A percentile compares a stretch with the other conserved stretches of the same genome.
phyloP scores from a whole-genome alignment of 2,797 vertebrate species.

The Lophotriccus pileatus region DNA sequence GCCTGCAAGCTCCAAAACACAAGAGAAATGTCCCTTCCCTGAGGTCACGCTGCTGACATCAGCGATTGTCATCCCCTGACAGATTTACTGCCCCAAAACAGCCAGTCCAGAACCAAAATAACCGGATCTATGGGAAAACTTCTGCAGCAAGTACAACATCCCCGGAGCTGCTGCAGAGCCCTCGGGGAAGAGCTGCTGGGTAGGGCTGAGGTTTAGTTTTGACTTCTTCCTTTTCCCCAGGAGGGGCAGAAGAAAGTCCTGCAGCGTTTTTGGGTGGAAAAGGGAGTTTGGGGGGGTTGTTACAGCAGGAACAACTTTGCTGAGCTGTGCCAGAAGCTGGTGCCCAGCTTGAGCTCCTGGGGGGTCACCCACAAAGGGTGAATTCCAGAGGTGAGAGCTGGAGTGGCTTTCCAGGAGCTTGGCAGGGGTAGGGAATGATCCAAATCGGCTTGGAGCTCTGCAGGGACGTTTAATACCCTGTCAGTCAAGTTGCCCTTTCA shows the following conservation, averaged over 20 bases:
- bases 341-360: neutral
- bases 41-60: neutral
- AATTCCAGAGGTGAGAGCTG: neutral
- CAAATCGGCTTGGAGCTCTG: neutral
- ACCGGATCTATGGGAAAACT: neutral
- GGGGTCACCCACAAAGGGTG: conserved; percentile 11
- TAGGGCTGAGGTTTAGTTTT: conserved; percentile 40
- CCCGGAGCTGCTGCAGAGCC: neutral
- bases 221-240: conserved; percentile 52
- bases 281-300: neutral
- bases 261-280: neutral
- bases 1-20: neutral
- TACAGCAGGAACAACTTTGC: conserved; percentile 45
- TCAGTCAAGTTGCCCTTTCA: neutral
- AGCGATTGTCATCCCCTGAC: neutral
- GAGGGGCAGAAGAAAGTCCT: neutral
- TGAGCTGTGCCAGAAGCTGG: neutral
- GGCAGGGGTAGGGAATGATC: neutral
- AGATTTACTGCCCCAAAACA: neutral
- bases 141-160: neutral
- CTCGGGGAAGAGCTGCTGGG: neutral
- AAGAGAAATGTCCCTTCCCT: neutral
- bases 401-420: conserved; percentile 2
- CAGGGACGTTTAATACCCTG: neutral
- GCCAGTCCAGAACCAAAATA: neutral